Percentiles rank a stretch among this genome's conserved stretches.
Evolutionary conservation across 2,888 invertebrate genomes (phyloP).

Genomic region (Exocentrus adspersus): DNA sequence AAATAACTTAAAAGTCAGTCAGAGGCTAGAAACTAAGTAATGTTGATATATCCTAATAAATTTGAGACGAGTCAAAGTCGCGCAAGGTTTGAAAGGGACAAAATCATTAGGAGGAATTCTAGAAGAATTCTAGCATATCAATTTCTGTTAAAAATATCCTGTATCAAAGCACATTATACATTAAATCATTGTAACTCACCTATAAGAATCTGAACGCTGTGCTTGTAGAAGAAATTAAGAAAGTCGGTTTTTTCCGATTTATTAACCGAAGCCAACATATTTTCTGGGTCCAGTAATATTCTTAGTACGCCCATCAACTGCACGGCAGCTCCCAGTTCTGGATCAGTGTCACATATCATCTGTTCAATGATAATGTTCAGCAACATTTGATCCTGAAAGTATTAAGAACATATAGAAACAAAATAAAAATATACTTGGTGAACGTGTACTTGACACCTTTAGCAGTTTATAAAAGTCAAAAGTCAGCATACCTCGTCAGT

Average conservation of each 20-base stretch:
- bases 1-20: too few species aligned
- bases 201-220: slow-evolving; percentile 95
- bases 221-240: slow-evolving; percentile 97
- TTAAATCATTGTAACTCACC: slow-evolving; percentile 73
- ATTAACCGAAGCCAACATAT: slow-evolving; percentile 93
- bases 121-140: too few species aligned
- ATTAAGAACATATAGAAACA: not conserved
- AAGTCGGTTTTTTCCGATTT: slow-evolving; percentile 99
- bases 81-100: too few species aligned
- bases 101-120: too few species aligned
- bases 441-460: too few species aligned
- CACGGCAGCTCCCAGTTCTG: slow-evolving; percentile 96
- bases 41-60: too few species aligned
- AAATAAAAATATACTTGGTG: too few species aligned
- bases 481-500: slow-evolving; percentile 86
- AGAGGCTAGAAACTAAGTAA: too few species aligned
- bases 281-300: slow-evolving; percentile 95
- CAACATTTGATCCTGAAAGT: slow-evolving; percentile 85
- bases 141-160: too few species aligned
- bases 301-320: slow-evolving; percentile 95
- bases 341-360: slow-evolving; percentile 96
- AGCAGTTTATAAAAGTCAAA: not conserved
- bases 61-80: too few species aligned
- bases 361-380: slow-evolving; percentile 98
- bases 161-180: too few species aligned